Base-by-base conservation (phyloP, 1,140 invertebrate genomes). In the Glomeris maerens region DNA sequence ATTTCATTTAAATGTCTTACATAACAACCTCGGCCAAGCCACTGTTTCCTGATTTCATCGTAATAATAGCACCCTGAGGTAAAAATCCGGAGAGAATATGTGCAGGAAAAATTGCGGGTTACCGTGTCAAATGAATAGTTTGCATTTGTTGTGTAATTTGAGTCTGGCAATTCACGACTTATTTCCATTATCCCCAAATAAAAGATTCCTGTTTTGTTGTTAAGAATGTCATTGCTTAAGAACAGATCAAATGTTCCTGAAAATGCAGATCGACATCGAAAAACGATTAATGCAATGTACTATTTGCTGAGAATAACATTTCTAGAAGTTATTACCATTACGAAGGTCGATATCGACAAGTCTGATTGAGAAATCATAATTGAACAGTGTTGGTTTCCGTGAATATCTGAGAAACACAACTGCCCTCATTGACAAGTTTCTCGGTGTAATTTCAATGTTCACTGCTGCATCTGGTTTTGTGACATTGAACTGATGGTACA, bases 11-110 rank as follows among this genome's bases (percentile, higher is more conserved):
- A 14, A n/a, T 47, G 45, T 45, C 55, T 61, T 55, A 62, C 62
- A 45, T 47, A 56, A 42, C 63, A 62, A 20, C 62, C 62, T 14
- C 59, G 54, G 20, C 51, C 56, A 13, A 62, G 60, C 62, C 62
- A 64, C 26, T 54, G 55, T 40, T 55, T 64, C 3, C 36, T 27
- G 25, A 54, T 47, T 47, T 57, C 52, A 36, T 64, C 55, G 41
- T 53, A 64, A 47, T 61, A 64, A 48, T 62, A 64, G 47, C 62
- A 64, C 17, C 62, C 62, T 36, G 60, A 64, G 17, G 62, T 60
- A 49, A 53, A 64, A 28, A 64, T 46, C 29, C 20, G 10, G 5
- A 46, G 5, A 10, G 45, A 26, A 23, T 46, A 46, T 14, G 26
- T 46, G 4, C 23, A 14, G 21, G 45, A 27, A 46, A 46, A 46